Evolutionary conservation across 1,140 invertebrate species (phyloP), one percentile per base, ranked within the genome.

Genomic region (Phenacoccus solenopsis): DNA sequence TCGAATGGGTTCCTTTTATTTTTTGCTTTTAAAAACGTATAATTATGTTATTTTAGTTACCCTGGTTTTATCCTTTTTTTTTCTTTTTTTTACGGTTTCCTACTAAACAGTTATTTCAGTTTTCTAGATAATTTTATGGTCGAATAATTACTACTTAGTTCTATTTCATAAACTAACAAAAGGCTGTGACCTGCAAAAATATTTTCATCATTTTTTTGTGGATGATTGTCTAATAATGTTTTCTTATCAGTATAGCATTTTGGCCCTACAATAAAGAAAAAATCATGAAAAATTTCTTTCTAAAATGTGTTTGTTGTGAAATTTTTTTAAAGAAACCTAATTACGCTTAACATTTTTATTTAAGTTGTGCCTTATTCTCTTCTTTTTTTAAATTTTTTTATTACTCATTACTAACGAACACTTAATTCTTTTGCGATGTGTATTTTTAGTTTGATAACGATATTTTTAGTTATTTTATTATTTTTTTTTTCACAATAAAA

Each of bases 281-380:
- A 49, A 49, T 49, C 16, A n/a, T 32, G 30, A 32, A n/a, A n/a
- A n/a, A n/a, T n/a, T n/a, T n/a, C n/a, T n/a, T n/a, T n/a, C n/a
- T n/a, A n/a, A n/a, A n/a, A n/a, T n/a, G n/a, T n/a, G n/a, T 32
- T 32, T 32, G 5, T 32, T 49, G 13, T 16, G 4, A 49, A 49
- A 49, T 49, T 16, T 16, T 10, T 9, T 9, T 49, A 16, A 49
- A 49, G 20, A 49, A 49, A 49, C 38, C 16, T 49, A 49, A 49
- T 49, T 49, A 49, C 38, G 38, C 38, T 49, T 49, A 49, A 49
- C 38, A 49, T 49, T 49, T 49, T 49, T 49, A 49, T 49, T 49
- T 49, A 49, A 49, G 38, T 49, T 49, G 38, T 49, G 38, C 38
- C 38, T 49, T 49, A 49, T 49, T 16, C 3, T 49, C 20, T 3